A percentile compares a stretch with the other conserved stretches of the same genome.
Conservation (phyloP, 1,140 invertebrate genomes). For the Cryptotermes secundus region DNA sequence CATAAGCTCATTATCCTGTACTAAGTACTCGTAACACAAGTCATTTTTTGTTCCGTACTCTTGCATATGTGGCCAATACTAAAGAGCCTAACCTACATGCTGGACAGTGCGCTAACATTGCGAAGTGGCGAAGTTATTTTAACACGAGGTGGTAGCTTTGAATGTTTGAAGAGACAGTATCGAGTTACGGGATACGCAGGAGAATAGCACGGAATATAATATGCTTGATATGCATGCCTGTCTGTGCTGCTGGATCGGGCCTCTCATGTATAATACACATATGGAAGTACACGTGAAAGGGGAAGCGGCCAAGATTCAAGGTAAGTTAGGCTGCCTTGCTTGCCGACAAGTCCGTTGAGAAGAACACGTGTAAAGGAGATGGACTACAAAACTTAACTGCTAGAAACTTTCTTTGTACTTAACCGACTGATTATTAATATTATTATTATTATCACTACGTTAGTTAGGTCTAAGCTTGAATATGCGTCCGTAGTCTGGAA, state of each 20-base stretch:
- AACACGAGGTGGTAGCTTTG: not conserved
- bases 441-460: too few relatives aligned
- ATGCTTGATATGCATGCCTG: not conserved
- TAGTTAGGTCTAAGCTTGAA: too few relatives aligned
- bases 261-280: not conserved
- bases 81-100: not conserved
- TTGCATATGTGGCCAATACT: not conserved
- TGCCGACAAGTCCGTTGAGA: not conserved
- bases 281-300: too few relatives aligned
- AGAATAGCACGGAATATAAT: slow-evolving; percentile 2
- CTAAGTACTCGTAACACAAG: not conserved
- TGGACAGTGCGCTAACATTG: not conserved
- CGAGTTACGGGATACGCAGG: not conserved
- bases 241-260: not conserved
- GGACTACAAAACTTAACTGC: too few relatives aligned
- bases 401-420: too few relatives aligned
- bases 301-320: not conserved
- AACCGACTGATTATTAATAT: too few relatives aligned
- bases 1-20: not conserved
- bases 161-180: not conserved
- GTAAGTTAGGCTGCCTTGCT: not conserved
- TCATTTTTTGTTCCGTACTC: not conserved
- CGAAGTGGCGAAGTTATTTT: not conserved
- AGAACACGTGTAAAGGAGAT: not conserved
- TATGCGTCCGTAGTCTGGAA: too few relatives aligned